Percentiles rank a stretch among this genome's conserved stretches.
phyloP scores from a whole-genome alignment of 2,113 vertebrate genomes.

The Grus americana region DNA sequence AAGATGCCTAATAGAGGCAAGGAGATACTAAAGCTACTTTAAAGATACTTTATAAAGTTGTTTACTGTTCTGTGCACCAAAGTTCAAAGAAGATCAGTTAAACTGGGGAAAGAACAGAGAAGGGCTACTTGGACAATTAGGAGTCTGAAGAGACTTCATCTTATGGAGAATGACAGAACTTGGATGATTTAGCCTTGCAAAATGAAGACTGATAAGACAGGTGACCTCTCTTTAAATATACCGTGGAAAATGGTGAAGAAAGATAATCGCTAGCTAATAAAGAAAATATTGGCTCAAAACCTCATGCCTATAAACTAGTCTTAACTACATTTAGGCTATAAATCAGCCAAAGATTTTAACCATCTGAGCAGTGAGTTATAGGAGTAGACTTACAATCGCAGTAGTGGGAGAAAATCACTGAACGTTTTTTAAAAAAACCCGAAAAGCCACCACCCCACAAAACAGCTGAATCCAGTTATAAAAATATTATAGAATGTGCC shows the following conservation, averaged over 20 bases:
- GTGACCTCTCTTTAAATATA: neutral
- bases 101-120: neutral
- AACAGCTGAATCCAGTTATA: neutral
- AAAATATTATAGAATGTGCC: neutral
- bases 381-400: neutral
- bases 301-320: neutral
- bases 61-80: neutral
- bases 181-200: neutral
- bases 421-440: neutral
- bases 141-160: neutral
- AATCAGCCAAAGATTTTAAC: neutral
- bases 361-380: neutral
- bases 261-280: neutral
- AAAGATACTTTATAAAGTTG: neutral
- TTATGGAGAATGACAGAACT: neutral
- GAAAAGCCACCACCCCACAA: fast-evolving
- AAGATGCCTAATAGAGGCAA: neutral
- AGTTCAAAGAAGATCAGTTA: neutral
- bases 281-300: neutral
- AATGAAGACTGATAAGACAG: neutral
- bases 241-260: neutral
- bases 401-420: neutral
- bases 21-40: neutral
- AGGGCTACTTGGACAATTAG: neutral
- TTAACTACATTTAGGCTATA: neutral